Conservation (phyloP, 2,888 invertebrate genomes). For the Pterostichus madidus region DNA sequence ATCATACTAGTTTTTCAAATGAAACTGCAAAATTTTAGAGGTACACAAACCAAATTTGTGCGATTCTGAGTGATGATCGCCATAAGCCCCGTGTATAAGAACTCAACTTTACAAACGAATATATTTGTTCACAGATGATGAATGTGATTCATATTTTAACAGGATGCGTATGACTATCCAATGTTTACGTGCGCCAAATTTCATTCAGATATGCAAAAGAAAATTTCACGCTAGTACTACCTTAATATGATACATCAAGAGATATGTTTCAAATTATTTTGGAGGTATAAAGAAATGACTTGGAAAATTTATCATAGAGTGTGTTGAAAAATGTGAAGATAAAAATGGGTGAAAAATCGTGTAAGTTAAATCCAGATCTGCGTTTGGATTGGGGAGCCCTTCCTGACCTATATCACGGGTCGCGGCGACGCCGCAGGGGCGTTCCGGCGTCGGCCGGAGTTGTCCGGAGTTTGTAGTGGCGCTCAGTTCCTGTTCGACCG, state of each 20-base stretch:
- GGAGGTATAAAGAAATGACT: constrained; percentile 43
- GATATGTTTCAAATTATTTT: constrained; percentile 41
- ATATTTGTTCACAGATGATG: no score
- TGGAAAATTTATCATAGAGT: constrained; percentile 39
- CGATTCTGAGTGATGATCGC: no score
- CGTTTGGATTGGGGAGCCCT: background rate
- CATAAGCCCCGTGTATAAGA: no score
- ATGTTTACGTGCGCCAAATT: no score
- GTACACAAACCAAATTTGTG: no score
- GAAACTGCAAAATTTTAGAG: no score
- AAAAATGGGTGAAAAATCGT: constrained; percentile 44
- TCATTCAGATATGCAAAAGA: no score
- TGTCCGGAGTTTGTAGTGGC: background rate
- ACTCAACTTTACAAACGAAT: no score
- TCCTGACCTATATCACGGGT: constrained; percentile 56
- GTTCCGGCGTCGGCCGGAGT: constrained; percentile 73
- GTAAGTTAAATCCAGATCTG: constrained; percentile 23
- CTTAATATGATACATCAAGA: constrained; percentile 41
- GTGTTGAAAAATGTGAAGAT: constrained; percentile 48
- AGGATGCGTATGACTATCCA: no score
- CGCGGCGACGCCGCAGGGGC: constrained; percentile 56
- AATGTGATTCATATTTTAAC: no score
- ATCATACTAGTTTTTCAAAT: no score
- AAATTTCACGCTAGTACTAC: no score
- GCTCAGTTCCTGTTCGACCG: constrained; percentile 8